Conservation (phyloP, 2,888 invertebrate species). For the Thyatira batis region DNA sequence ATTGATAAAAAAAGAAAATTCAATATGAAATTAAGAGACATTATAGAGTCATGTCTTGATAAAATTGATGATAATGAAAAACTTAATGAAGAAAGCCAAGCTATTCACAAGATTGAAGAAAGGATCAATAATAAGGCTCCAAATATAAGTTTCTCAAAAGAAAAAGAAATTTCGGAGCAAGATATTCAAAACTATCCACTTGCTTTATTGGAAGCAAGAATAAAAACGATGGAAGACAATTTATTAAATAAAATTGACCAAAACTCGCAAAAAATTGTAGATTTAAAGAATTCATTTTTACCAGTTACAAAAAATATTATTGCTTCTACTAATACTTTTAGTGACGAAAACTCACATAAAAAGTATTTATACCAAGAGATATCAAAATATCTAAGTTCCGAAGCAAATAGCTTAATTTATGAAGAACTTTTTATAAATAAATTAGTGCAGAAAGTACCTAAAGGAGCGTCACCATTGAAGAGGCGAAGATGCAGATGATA, state of each 20-base stretch:
- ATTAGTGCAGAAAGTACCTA: constrained; percentile 27
- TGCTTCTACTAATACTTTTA: constrained; percentile 45
- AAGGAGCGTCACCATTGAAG: constrained; percentile 29
- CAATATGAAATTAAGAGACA: constrained; percentile 69
- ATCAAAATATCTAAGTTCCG: constrained; percentile 62
- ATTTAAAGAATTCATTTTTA: constrained; percentile 45
- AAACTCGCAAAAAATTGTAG: constrained; percentile 59
- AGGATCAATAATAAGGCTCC: constrained; percentile 8
- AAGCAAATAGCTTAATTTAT: constrained; percentile 59
- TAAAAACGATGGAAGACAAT: constrained; percentile 62
- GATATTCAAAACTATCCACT: constrained; percentile 41
- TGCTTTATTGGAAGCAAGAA: constrained; percentile 56
- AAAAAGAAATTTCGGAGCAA: neutral
- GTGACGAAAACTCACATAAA: constrained; percentile 49
- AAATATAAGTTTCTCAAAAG: neutral
- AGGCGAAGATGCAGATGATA: constrained; percentile 44
- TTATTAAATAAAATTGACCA: constrained; percentile 65
- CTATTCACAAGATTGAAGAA: constrained; percentile 15
- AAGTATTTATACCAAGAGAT: constrained; percentile 64
- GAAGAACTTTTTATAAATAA: constrained; percentile 71
- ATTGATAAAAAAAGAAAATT: constrained; percentile 70
- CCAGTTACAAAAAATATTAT: constrained; percentile 27
- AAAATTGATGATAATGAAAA: constrained; percentile 41
- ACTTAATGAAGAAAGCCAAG: constrained; percentile 10
- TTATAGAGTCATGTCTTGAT: constrained; percentile 61